Percentiles rank a stretch among this genome's conserved stretches.
These are phyloP conservation scores for Diorhabda elongata DNA, from an alignment of 1,140 invertebrate species.

Conservation along the genomic window DNA sequence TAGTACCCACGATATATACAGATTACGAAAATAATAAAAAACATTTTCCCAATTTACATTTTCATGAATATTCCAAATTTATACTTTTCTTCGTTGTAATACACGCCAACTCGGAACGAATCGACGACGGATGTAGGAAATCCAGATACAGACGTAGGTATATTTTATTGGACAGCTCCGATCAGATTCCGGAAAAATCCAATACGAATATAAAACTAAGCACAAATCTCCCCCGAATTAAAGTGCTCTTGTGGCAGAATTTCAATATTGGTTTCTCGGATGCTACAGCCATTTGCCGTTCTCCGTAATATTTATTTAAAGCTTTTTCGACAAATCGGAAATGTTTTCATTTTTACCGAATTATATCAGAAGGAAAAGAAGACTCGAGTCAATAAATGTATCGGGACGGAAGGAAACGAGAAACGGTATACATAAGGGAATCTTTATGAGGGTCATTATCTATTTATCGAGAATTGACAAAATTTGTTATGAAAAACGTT, in stretches of 20 bases:
- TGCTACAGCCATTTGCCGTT: not conserved
- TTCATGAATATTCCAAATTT: conserved; percentile 1
- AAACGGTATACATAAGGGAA: no score
- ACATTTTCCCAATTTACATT: not conserved
- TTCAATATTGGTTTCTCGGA: conserved; percentile 11
- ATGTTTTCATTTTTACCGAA: not conserved
- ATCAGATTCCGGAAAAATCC: conserved; percentile 23
- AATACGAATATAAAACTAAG: conserved; percentile 24
- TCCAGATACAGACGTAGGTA: conserved; percentile 22
- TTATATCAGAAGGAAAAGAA: not conserved
- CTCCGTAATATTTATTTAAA: not conserved
- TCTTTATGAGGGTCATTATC: no score
- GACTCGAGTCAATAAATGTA: not conserved
- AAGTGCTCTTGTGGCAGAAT: conserved; percentile 15
- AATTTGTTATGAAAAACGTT: no score
- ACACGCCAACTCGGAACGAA: conserved; percentile 8
- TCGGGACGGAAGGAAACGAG: no score
- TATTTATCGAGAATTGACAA: no score
- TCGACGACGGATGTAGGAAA: conserved; percentile 18
- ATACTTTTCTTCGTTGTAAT: not conserved
- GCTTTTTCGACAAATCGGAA: conserved; percentile 1
- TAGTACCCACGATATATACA: no score
- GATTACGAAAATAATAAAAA: no score
- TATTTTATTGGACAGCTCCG: conserved; percentile 29
- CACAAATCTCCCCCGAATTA: conserved; percentile 24